Evolutionary conservation across 2,888 invertebrate genomes (phyloP), one percentile per base, ranked within the genome.

Genomic region (Ctenicera cuprea): DNA sequence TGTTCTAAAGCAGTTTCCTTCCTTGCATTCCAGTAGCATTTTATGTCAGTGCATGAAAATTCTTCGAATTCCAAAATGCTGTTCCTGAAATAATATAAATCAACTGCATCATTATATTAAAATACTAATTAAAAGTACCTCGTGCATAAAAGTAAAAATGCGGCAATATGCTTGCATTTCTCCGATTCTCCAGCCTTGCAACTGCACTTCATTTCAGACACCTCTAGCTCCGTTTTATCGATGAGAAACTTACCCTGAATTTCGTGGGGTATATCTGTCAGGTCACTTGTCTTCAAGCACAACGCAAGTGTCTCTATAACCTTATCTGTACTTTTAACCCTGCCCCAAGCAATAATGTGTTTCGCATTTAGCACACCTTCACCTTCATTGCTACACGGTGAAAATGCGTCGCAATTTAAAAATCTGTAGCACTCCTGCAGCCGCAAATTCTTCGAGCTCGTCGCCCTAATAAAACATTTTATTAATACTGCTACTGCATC

Each of bases 131-230:
- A 14, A 48, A n/a, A 43, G 7, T 18, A 48, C 48, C 48, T 48
- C 9, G 48, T 48, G 48, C 20, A 48, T 18, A 48, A 48, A 48
- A 48, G 18, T 9, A 48, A 9, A 18, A 20, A 16, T 20, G 48
- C 48, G 3, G 48, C 20, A 18, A 48, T 18, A 48, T 48, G 48
- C 14, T 48, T 48, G 20, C 48, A 48, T 5, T 20, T 48, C 2
- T 20, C 48, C 8, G 48, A 48, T 48, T 16, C 48, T 48, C 48
- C 20, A 0, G 48, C 48, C 20, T 48, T 48, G 11, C 48, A 48
- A 48, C 18, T 48, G 20, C 48, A 48, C 20, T 20, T 41, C 41
- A 41, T 41, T 41, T 41, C 14, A 41, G 41, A 41, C 1, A 41
- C 41, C 41, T n/a, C 41, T 14, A 41, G 41, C 41, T 41, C 14